Evolutionary conservation across 2,797 vertebrate genomes (phyloP).

Genomic region (Micrastur ruficollis): DNA sequence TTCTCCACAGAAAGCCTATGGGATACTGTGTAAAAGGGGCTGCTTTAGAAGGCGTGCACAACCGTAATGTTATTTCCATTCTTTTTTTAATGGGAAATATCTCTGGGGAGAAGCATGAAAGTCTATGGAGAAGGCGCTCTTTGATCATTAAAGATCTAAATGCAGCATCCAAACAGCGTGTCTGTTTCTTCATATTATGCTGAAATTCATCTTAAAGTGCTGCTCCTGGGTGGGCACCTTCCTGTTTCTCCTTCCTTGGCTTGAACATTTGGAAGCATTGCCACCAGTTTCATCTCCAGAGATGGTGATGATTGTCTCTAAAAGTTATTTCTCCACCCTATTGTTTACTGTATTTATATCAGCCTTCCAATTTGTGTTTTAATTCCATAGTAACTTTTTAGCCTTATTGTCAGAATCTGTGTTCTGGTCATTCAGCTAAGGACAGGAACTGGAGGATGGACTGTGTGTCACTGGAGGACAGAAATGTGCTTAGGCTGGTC

Average conservation of each 20-base stretch:
- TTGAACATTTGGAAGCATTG: neutral
- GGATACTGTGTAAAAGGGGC: neutral
- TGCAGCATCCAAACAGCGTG: neutral
- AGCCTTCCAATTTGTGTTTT: neutral
- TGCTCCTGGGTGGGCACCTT: neutral
- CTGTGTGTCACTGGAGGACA: neutral
- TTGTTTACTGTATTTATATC: neutral
- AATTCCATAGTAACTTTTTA: neutral
- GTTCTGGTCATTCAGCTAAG: neutral
- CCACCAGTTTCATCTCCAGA: neutral
- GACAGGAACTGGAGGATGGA: neutral
- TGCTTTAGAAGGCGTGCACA: conserved; percentile 17
- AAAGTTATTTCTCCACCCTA: neutral
- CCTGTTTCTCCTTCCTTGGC: neutral
- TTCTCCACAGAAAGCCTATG: neutral
- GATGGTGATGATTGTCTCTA: neutral
- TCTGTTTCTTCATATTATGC: neutral
- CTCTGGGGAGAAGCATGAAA: conserved; percentile 42
- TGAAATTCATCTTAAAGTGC: neutral
- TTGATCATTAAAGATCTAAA: conserved; percentile 48
- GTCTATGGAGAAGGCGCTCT: neutral
- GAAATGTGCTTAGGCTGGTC: neutral
- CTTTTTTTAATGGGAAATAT: conserved; percentile 29
- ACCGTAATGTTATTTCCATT: conserved; percentile 10
- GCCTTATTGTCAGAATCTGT: neutral